phyloP scores from a whole-genome alignment of 2,797 vertebrate species.

The Cetoscarus ocellatus region DNA sequence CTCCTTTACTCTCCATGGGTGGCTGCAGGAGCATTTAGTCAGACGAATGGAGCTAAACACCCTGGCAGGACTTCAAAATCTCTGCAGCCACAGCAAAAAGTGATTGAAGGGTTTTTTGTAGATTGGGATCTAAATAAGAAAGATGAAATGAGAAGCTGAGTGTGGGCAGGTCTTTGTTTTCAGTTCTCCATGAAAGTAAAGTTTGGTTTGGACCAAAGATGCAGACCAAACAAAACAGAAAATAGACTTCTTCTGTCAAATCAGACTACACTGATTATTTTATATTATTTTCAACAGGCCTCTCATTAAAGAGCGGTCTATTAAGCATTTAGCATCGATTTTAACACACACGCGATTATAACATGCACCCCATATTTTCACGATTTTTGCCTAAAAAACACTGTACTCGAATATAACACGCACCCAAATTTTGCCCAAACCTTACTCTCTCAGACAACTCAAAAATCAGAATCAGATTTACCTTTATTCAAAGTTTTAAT shows the following conservation, averaged over 20 bases:
- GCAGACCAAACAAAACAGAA: neutral
- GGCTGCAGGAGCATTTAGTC: conserved; percentile 9
- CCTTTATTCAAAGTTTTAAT: too few relatives aligned
- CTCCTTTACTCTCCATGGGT: neutral
- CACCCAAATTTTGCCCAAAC: too few relatives aligned
- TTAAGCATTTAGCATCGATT: too few relatives aligned
- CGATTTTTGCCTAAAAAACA: too few relatives aligned
- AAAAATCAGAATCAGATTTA: too few relatives aligned
- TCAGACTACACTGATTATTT: neutral
- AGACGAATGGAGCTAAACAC: conserved; percentile 2
- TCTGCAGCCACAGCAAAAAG: conserved; percentile 7
- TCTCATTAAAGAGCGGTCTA: too few relatives aligned
- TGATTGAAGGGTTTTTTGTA: conserved; percentile 13
- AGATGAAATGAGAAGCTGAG: neutral
- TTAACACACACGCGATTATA: too few relatives aligned
- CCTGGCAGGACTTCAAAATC: conserved; percentile 18
- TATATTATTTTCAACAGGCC: too few relatives aligned
- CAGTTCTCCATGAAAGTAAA: conserved; percentile 17
- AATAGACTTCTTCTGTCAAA: conserved; percentile 3
- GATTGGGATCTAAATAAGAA: conserved; percentile 29
- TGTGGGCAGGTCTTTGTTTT: conserved; percentile 4
- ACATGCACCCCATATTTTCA: too few relatives aligned
- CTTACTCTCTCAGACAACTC: too few relatives aligned
- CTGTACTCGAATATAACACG: too few relatives aligned
- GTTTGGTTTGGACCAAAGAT: neutral